Base-by-base conservation (phyloP, 1,140 invertebrate genomes). In the Capitella teleta region DNA sequence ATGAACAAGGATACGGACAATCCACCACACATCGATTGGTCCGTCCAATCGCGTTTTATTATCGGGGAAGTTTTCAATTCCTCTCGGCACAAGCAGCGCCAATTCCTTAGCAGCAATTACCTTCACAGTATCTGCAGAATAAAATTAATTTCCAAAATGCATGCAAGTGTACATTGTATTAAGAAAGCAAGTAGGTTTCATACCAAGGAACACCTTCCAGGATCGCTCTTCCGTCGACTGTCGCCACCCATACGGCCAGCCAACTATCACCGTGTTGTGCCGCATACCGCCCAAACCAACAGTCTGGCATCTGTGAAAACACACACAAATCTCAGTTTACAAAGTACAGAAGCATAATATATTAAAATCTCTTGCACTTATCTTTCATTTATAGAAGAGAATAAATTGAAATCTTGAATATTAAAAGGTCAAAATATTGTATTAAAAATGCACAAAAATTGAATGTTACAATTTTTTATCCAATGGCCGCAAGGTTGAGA, bases 21-120 rank as follows among this genome's bases (percentile, higher is more conserved):
- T 96, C 95, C 94, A 98, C 95, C 95, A 99, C 47, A 99, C 85
- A 70, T 99, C 95, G 64, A 99, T 97, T 60, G 89, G 90, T 1
- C 95, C 94, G 25, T 54, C 56, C 10, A 66, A 32, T 73, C 93
- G 93, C 58, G 91, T 87, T 47, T 78, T 81, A 18, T 83, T 86
- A 58, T 91, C 84, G 1, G 95, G 95, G 76, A 90, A 98, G 73
- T 92, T 87, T 66, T 91, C 90, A 48, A 98, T 92, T 40, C 92
- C 92, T 70, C 97, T 97, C 5, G 91, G 87, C 28, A 96, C 88
- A 24, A 97, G 76, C 12, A 97, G 46, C 0, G 69, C 68, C 26
- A 49, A 28, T 14, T 47, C 38, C 26, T n/a, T 48, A 6, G 36
- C 46, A 6, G 34, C 19, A 10, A 49, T 47, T 14, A 44, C 19